phyloP scores from a whole-genome alignment of 2,113 vertebrate genomes.

The Anas platyrhynchos region DNA sequence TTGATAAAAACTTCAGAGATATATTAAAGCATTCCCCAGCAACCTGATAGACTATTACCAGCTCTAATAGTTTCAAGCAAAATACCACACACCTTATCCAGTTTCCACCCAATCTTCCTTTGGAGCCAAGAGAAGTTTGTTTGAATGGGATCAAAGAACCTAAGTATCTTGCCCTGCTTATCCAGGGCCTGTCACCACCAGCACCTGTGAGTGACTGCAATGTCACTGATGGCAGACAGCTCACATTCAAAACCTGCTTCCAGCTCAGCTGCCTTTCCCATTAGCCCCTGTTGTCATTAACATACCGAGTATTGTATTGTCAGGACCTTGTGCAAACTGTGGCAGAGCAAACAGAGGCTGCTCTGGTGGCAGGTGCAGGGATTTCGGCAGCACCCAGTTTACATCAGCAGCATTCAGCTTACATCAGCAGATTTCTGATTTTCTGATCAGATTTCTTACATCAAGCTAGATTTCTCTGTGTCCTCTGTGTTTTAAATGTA shows the following conservation, averaged over 20 bases:
- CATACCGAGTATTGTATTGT: neutral
- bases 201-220: neutral
- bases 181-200: neutral
- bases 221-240: neutral
- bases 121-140: neutral
- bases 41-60: neutral
- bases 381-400: neutral
- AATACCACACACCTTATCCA: constrained; percentile 31
- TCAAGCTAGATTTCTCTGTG: neutral
- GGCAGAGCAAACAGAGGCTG: neutral
- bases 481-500: neutral
- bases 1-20: constrained; percentile 2
- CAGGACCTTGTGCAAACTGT: neutral
- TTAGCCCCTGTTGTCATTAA: neutral
- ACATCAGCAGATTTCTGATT: neutral
- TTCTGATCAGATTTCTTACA: too few species aligned
- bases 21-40: neutral
- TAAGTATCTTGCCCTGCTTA: neutral
- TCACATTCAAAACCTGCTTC: neutral
- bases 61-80: neutral
- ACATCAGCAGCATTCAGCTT: neutral
- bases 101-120: constrained; percentile 24
- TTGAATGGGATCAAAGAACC: constrained; percentile 18
- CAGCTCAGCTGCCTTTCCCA: neutral
- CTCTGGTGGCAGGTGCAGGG: neutral